Evolutionary conservation across 30 jellyfish, hydroid and myxozoan species (phyloP), one percentile per base, ranked within the genome.

Genomic region (Phacellophora camtschatica): DNA sequence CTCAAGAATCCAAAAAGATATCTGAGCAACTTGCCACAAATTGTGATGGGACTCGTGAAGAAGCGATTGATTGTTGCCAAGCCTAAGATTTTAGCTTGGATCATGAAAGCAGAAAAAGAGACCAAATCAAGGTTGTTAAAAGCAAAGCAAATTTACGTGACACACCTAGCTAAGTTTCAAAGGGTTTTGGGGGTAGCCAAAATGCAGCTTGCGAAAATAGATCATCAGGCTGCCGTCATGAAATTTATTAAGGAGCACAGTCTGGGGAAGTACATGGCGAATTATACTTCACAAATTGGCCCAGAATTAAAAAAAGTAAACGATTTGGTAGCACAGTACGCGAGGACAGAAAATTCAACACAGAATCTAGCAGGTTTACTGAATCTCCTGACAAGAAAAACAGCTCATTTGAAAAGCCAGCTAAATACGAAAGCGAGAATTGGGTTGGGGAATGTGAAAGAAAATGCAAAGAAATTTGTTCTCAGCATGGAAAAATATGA

Each of bases 1-100:
- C 48, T 83, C 50, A 70, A 22, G 42, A 37, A 83, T 59, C 95
- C 95, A 43, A 45, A 25, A 53, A 53, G 48, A 3, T 83, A 33
- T 46, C 10, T 68, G 45, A 33, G 53, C 2, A 66, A 35, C n/a
- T 25, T 70, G 20, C 95, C 95, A 30, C 31, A 27, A 3, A 10
- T 5, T 6, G 32, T 74, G n/a, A 32, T 62, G 72, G 29, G 23
- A 5, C 25, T 49, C 31, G 7, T 78, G 51, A 53, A 59, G 5
- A 29, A 48, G 70, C 23, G 46, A 22, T 19, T 78, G 54, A 18
- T 5, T 13, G 28, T n/a, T 2, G 42, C 31, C 15, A 48, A 63
- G 25, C 75, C 82, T 4, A 23, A 33, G 2, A 63, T 78, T 39
- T 59, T 24, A 27, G 71, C 58, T n/a, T 78, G 90, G 90, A 12